These are phyloP conservation scores for Leptodactylus fallax DNA, from an alignment of 2,797 vertebrate species.

Conservation along the genomic window DNA sequence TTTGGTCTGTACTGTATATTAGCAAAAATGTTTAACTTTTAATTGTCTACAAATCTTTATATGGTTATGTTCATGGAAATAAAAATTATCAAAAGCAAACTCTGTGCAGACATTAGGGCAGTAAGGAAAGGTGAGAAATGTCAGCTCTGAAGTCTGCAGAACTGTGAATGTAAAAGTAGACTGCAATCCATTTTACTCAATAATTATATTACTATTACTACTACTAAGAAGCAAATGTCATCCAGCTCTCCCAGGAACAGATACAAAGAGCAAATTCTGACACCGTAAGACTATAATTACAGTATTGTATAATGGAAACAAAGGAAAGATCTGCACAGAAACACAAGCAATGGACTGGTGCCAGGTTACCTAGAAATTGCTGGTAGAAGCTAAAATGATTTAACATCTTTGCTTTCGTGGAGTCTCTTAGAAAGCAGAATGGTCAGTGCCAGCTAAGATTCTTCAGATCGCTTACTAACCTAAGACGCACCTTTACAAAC, in stretches of 20 bases:
- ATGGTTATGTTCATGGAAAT: no score
- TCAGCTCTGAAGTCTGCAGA: no score
- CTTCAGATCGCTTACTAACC: background rate
- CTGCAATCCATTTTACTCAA: no score
- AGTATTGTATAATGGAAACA: background rate
- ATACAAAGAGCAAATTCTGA: background rate
- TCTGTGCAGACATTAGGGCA: no score
- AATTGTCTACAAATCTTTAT: no score
- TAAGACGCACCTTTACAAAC: background rate
- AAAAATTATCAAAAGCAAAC: no score
- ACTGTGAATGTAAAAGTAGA: no score
- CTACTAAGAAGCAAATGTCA: background rate
- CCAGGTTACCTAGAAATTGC: background rate
- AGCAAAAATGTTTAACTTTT: no score
- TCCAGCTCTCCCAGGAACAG: background rate
- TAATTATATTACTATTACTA: no score
- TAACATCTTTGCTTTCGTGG: slow-evolving; percentile 11
- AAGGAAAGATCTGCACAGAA: background rate
- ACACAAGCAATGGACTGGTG: background rate
- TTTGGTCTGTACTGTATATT: no score
- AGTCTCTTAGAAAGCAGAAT: background rate
- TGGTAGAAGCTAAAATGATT: background rate
- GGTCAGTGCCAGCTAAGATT: background rate
- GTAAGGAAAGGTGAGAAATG: no score
- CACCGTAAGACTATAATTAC: background rate